Percentiles rank a stretch among this genome's conserved stretches.
phyloP scores from a whole-genome alignment of 2,113 vertebrate genomes.

The Neodontobutis hainanensis region DNA sequence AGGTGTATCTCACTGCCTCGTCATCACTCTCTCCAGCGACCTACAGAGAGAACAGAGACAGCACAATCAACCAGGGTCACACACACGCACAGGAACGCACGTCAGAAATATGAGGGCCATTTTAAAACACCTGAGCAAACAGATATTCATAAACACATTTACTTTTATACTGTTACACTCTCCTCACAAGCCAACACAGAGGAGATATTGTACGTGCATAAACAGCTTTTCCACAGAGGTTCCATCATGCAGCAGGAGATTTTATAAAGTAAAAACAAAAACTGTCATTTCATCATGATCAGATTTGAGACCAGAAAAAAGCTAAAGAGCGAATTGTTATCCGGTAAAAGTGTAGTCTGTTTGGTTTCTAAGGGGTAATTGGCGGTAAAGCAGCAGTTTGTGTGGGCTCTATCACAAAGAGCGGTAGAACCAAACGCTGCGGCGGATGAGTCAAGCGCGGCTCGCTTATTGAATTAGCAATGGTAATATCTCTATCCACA shows the following conservation, averaged over 20 bases:
- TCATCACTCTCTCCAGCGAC: conserved; percentile 77
- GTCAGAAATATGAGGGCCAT: conserved; percentile 30
- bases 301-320: background rate
- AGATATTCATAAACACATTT: conserved; percentile 1
- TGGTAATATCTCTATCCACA: conserved; percentile 18
- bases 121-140: conserved; percentile 21
- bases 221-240: conserved; percentile 42
- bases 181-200: conserved; percentile 13
- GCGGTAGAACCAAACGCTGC: conserved; percentile 62
- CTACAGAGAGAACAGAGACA: conserved; percentile 77
- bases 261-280: conserved; percentile 41
- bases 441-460: conserved; percentile 71
- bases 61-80: conserved; percentile 74
- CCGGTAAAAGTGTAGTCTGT: background rate
- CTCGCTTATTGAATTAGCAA: conserved; percentile 65
- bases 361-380: background rate
- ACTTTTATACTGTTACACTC: conserved; percentile 16
- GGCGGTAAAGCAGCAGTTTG: conserved; percentile 22
- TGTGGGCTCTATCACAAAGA: conserved; percentile 52
- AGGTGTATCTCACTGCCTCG: conserved; percentile 69
- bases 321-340: background rate
- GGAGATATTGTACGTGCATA: conserved; percentile 16
- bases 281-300: conserved; percentile 13
- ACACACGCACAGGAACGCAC: conserved; percentile 6
- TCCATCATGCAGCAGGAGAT: conserved; percentile 68